Evolutionary conservation across 2,797 vertebrate genomes (phyloP).

Genomic region (Nyctalus aviator): DNA sequence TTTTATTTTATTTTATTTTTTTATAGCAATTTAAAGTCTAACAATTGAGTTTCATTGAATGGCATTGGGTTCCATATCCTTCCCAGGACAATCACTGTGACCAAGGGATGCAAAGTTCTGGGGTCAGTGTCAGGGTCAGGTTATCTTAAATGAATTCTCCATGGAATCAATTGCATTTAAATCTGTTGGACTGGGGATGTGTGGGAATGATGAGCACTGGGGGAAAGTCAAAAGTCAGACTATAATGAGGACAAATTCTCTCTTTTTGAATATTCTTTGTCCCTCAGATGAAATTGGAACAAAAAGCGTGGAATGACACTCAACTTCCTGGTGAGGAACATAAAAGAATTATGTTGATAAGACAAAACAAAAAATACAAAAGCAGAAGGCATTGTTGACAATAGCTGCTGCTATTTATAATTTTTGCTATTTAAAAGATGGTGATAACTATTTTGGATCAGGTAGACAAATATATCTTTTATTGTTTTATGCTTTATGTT

Average conservation of each 20-base stretch:
- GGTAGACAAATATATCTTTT: background rate
- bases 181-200: too few relatives aligned
- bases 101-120: background rate
- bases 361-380: background rate
- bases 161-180: background rate
- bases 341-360: conserved; percentile 2
- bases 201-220: background rate
- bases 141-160: background rate
- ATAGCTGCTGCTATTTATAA: background rate
- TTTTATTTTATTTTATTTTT: background rate
- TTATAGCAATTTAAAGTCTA: background rate
- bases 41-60: background rate
- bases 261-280: background rate
- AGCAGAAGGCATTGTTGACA: background rate
- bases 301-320: background rate
- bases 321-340: background rate
- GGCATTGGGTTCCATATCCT: background rate
- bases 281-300: background rate
- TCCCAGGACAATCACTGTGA: background rate
- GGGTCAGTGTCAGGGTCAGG: background rate
- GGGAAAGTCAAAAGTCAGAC: background rate
- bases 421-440: background rate
- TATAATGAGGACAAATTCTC: background rate
- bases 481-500: background rate
- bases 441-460: conserved; percentile 22